Evolutionary conservation across 2,888 invertebrate species (phyloP), one percentile per base, ranked within the genome.

Genomic region (Nomada ferruginata): DNA sequence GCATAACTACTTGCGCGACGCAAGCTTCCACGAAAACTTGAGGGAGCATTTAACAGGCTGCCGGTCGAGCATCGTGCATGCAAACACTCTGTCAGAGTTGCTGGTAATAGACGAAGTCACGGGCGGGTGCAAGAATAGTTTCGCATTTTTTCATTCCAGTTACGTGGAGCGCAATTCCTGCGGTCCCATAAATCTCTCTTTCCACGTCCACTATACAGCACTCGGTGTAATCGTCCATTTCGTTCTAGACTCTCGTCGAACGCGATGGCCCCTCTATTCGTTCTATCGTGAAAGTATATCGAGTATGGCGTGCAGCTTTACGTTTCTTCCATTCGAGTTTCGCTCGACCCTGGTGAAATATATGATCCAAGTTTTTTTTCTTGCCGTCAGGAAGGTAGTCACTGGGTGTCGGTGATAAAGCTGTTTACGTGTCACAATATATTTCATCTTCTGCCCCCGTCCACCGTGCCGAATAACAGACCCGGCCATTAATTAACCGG

Each of bases 211-310:
- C 83, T 83, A 66, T 80, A 76, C 82, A 70, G 69, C 57, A 64
- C 76, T 75, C 84, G 79, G 81, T 86, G 86, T 87, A 87, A 87
- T 87, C 87, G 87, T 88, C 87, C 87, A 88, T 87, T 87, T 87
- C 82, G 79, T 78, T 55, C 86, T 83, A 82, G 86, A 78, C 78
- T 77, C 86, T 78, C 80, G 77, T 86, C 87, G 78, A 88, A 83
- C 84, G 26, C 52, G 80, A 77, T 61, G 76, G 71, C 77, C 81
- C 82, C 73, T 77, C 74, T 78, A 79, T 86, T 83, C 83, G 82
- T 81, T 81, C 79, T 77, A 57, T 52, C 66, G 72, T 23, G 68
- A 85, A 78, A 77, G 73, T 85, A 42, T 70, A 85, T 86, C 82
- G 84, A 68, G 59, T 78, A 59, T 72, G 20, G 61, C 65, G 36